Base-by-base conservation (phyloP, 1,140 invertebrate genomes). In the Drosophila trapezifrons region DNA sequence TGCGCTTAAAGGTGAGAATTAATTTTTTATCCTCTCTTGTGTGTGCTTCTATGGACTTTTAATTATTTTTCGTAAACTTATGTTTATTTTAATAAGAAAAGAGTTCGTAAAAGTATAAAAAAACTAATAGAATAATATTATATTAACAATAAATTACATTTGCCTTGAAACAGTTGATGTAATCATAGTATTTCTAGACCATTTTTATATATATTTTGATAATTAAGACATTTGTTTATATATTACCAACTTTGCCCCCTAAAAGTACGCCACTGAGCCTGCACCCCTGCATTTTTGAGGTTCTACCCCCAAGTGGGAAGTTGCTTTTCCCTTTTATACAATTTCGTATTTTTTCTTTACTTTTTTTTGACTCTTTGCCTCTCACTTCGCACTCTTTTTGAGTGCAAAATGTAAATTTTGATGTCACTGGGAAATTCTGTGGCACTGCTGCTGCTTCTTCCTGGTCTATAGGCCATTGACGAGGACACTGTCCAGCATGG, bases 401-500 rank as follows among this genome's bases (percentile, higher is more conserved):
- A 81, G 58, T 54, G 42, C 22, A 54, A 79, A 73, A 82, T 81
- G 74, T 82, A 82, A 74, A 83, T 79, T 79, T 75, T 63, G 54
- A 75, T 78, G 80, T 83, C 80, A 79, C 64, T 78, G 46, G 64
- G 46, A 64, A 65, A 78, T 57, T 78, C 66, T 45, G 37, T 52
- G 38, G 54, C 79, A 54, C 58, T 57, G 60, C 56, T 58, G 15
- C 49, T 51, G 40, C 45, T 29, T 46, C 42, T 67, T 18, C 25
- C 17, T 56, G 17, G 29, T 55, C 64, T 40, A 57, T 71, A 57
- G 67, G 51, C 47, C 64, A 74, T 71, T 75, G 72, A 80, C 62
- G 69, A 42, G 74, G 65, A 71, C 76, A 63, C 37, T 66, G 74
- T 56, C 54, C 56, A 76, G 47, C 62, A 55, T 56, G 57, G 67